Evolutionary conservation across 2,888 invertebrate species (phyloP).

Genomic region (Acholoe squamosa): DNA sequence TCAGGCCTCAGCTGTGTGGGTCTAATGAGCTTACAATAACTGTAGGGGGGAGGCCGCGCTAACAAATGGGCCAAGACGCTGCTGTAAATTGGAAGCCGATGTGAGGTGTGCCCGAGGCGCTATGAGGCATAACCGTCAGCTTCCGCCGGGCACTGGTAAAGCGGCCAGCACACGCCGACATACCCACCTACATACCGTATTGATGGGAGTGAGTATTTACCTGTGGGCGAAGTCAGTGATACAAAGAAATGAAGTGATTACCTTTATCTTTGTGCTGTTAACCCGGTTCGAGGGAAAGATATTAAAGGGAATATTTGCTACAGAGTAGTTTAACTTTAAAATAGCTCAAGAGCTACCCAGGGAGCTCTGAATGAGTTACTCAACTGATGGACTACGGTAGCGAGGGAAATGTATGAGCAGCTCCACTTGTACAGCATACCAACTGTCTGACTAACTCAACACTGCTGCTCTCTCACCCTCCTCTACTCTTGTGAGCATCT

Average conservation of each 20-base stretch:
- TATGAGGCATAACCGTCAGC: conserved; percentile 45
- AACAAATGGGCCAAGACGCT: conserved; percentile 50
- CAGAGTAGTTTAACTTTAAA: too few species aligned
- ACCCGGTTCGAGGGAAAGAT: too few species aligned
- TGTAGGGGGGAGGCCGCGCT: conserved; percentile 25
- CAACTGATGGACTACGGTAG: background rate
- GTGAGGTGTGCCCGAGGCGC: conserved; percentile 32
- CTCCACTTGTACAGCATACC: conserved; percentile 27
- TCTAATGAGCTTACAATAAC: conserved; percentile 54
- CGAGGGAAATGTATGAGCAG: background rate
- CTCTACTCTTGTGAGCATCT: background rate
- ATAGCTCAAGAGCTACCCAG: background rate
- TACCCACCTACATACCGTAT: background rate
- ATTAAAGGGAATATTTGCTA: too few species aligned
- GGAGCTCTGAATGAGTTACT: too few species aligned
- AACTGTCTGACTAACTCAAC: conserved; percentile 27
- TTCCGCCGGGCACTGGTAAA: background rate
- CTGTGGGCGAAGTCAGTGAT: too few species aligned
- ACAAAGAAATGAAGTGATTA: too few species aligned
- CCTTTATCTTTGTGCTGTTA: too few species aligned
- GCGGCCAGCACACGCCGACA: conserved; percentile 18
- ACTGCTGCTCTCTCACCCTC: background rate
- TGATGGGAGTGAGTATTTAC: background rate
- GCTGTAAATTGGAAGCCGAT: conserved; percentile 43
- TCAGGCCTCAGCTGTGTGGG: conserved; percentile 50